phyloP scores from a whole-genome alignment of 1,140 invertebrate genomes.

The Magallana angulata region DNA sequence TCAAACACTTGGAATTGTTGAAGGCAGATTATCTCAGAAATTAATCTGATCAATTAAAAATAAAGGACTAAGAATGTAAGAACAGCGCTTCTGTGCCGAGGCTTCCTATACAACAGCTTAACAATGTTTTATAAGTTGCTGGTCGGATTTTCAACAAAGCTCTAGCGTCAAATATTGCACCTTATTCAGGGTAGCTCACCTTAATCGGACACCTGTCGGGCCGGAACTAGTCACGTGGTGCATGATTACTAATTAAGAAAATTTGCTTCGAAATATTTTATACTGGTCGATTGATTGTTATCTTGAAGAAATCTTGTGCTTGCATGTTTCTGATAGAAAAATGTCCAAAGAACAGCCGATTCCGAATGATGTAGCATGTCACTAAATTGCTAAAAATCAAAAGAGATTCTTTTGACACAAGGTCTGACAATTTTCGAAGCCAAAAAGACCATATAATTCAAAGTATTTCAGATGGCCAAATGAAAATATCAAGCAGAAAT shows the following conservation, averaged over 20 bases:
- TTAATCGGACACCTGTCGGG: background rate
- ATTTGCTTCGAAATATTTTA: background rate
- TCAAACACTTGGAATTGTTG: slow-evolving; percentile 41
- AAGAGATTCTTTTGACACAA: too few species aligned
- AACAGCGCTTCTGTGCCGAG: slow-evolving; percentile 27
- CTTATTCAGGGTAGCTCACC: slow-evolving; percentile 35
- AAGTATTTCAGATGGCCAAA: background rate
- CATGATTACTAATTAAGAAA: slow-evolving; percentile 38
- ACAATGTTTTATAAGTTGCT: slow-evolving; percentile 39
- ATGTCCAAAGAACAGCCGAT: background rate
- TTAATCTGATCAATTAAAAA: slow-evolving; percentile 43
- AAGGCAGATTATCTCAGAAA: slow-evolving; percentile 31
- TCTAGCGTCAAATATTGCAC: slow-evolving; percentile 39
- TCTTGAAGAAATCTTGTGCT: background rate
- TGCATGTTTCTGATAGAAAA: background rate
- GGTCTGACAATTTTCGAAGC: too few species aligned
- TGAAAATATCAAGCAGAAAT: too few species aligned
- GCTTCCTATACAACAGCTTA: slow-evolving; percentile 29
- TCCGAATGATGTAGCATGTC: background rate
- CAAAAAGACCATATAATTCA: background rate
- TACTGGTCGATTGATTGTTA: background rate
- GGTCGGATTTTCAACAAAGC: slow-evolving; percentile 39
- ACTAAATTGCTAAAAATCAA: too few species aligned
- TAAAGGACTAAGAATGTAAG: slow-evolving; percentile 2
- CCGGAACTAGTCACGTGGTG: background rate